Percentiles rank a stretch among this genome's conserved stretches.
phyloP scores from a whole-genome alignment of 2,113 vertebrate species.

The Aphyosemion australe region DNA sequence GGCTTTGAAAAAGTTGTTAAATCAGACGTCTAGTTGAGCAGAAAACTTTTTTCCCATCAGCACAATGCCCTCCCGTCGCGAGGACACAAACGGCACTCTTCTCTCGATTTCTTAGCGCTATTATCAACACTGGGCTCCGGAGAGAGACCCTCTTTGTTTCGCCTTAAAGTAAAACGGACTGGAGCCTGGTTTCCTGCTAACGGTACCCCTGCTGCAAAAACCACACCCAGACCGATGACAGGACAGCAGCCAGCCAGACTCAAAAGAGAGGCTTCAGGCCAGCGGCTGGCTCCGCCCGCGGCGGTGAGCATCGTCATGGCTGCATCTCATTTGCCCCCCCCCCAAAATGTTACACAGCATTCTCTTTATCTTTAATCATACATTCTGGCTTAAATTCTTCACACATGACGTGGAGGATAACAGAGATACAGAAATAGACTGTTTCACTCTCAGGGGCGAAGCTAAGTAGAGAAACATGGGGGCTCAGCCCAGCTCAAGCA shows the following conservation, averaged over 20 bases:
- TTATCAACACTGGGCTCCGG: slow-evolving; percentile 14
- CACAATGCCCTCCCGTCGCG: slow-evolving; percentile 49
- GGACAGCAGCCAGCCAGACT: slow-evolving; percentile 60
- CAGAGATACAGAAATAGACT: not conserved
- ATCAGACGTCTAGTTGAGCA: slow-evolving; percentile 44
- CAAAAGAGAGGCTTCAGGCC: slow-evolving; percentile 32
- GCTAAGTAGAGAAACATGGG: not conserved
- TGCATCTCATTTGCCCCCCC: not conserved
- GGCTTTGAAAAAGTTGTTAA: slow-evolving; percentile 36
- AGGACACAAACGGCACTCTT: slow-evolving; percentile 22
- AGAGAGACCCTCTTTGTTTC: slow-evolving; percentile 65
- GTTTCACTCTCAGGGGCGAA: not conserved
- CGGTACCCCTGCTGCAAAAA: slow-evolving; percentile 80
- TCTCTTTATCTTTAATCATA: not conserved
- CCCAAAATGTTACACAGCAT: not conserved
- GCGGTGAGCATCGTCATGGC: slow-evolving; percentile 59
- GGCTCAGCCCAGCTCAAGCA: not conserved
- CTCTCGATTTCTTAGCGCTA: slow-evolving; percentile 2
- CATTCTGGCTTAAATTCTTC: not conserved
- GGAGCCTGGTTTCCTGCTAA: slow-evolving; percentile 80
- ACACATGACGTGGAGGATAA: not conserved
- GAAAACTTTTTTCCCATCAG: slow-evolving; percentile 79
- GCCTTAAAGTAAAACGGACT: slow-evolving; percentile 53
- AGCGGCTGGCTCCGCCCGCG: slow-evolving; percentile 70
- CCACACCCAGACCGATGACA: slow-evolving; percentile 85